A percentile compares a stretch with the other conserved stretches of the same genome.
These are phyloP conservation scores for Monochamus alternatus DNA, from an alignment of 2,888 invertebrate species.

Conservation along the genomic window DNA sequence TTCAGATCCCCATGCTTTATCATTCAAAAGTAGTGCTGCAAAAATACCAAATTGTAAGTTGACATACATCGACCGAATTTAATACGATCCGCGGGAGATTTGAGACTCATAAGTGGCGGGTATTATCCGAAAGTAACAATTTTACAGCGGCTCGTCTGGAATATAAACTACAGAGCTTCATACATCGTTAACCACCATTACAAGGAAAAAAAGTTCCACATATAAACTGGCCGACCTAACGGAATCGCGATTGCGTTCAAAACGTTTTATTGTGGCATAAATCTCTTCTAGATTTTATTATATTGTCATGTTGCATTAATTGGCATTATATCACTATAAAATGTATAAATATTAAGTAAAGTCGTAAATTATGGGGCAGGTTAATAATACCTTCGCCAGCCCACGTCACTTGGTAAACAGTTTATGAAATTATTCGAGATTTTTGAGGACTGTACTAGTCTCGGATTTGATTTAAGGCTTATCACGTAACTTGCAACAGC, in stretches of 20 bases:
- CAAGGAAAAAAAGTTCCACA: slow-evolving; percentile 38
- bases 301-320: slow-evolving; percentile 38
- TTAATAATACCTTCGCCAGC: slow-evolving; percentile 4
- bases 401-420: slow-evolving; percentile 9
- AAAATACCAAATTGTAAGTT: not conserved
- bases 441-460: not conserved
- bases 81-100: not conserved
- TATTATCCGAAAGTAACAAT: not conserved
- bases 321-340: slow-evolving; percentile 36
- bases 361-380: slow-evolving; percentile 20
- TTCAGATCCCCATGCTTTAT: no score
- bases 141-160: not conserved
- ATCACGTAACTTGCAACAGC: no score
- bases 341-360: slow-evolving; percentile 26
- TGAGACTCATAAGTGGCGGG: not conserved
- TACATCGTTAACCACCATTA: slow-evolving; percentile 46
- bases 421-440: slow-evolving; percentile 4
- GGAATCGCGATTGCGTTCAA: slow-evolving; percentile 8
- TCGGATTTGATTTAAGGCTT: not conserved
- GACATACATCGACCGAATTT: not conserved
- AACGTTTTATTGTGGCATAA: slow-evolving; percentile 37
- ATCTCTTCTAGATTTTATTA: slow-evolving; percentile 41
- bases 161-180: slow-evolving; percentile 19
- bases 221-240: slow-evolving; percentile 32
- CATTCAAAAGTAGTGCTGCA: no score